Evolutionary conservation across 2,888 invertebrate genomes (phyloP), one percentile per base, ranked within the genome.

Genomic region (Sinelater perroti): DNA sequence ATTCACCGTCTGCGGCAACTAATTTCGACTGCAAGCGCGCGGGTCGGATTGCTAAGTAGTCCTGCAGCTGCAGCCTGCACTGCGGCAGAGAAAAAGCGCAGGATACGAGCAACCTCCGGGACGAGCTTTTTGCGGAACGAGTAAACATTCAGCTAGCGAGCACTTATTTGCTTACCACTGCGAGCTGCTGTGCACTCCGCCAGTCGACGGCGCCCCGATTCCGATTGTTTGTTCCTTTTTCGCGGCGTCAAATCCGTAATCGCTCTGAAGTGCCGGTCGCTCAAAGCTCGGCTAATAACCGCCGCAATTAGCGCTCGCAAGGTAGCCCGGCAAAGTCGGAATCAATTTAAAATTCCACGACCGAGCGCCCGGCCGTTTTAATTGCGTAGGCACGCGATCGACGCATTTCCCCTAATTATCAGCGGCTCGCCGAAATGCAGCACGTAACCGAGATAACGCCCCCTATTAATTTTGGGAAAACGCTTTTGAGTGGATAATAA

Each of bases 311-410:
- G n/a, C n/a, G n/a, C n/a, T n/a, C n/a, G n/a, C n/a, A n/a, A n/a
- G n/a, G n/a, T n/a, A n/a, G n/a, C n/a, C n/a, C n/a, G n/a, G n/a
- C 11, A 24, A 40, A n/a, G n/a, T n/a, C n/a, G 21, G 21, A 40
- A 40, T 40, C 24, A 40, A 40, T 40, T 40, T 24, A 6, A 40
- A 40, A 40, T 40, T 40, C 24, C 40, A 14, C 24, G 24, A 40
- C 40, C 11, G 21, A 24, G 14, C 40, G 13, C 16, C 24, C 14
- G 40, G 24, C 40, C 14, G 40, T 40, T 40, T 24, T 40, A 40
- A 40, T 40, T 40, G 24, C 24, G 24, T n/a, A 4, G 11, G 40
- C 40, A 40, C 40, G 40, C 40, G 40, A 40, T 40, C 13, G 8
- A 14, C 8, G 24, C 21, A 40, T 40, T 40, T 40, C 24, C 40